Evolutionary conservation across 2,797 vertebrate genomes (phyloP), one percentile per base, ranked within the genome.

Genomic region (Xiphorhynchus erythropygius): DNA sequence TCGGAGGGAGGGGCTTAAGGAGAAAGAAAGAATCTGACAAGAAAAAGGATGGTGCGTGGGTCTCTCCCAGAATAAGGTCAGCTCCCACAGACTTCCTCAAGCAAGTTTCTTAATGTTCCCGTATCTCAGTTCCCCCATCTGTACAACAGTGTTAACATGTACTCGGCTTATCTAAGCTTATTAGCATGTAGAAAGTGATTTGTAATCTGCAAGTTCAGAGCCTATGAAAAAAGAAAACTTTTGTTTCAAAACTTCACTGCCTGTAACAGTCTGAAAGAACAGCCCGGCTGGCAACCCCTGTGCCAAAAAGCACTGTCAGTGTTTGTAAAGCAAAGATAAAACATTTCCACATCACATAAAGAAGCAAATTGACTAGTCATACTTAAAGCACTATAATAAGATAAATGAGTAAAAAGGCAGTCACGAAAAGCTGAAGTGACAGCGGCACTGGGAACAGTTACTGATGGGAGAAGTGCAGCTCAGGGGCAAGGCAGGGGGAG

Each of bases 311-410:
- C 87, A 88, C 79, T 76, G 73, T 67, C 87, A 91, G 70, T 84
- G 87, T 84, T 94, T 89, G 77, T 85, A 95, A 95, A 69, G 86
- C 78, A 75, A 94, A 96, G 84, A 93, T 71, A 75, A 94, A 95
- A 84, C 65, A 42, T 56, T 92, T 87, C 88, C 89, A 86, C 88
- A 87, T 95, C 84, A 82, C 80, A 94, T 41, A 86, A 86, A 95
- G 94, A 93, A 95, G 68, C 25, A 95, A 96, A 88, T 92, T 84
- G 95, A 95, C 97, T 95, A 96, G 85, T 97, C 96, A 96, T 91
- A 95, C 87, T 97, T 89, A 82, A 33, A 95, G 90, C 78, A 82
- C 67, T 28, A 12, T 93, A 89, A 79, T 94, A 82, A 96, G 83
- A 73, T 57, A 91, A 85, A 93, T 82, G 92, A 92, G 93, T 81